These are phyloP conservation scores for Petrosia ficiformis DNA, from an alignment of 37 sponge, comb jelly and placozoan species.

Conservation along the genomic window DNA sequence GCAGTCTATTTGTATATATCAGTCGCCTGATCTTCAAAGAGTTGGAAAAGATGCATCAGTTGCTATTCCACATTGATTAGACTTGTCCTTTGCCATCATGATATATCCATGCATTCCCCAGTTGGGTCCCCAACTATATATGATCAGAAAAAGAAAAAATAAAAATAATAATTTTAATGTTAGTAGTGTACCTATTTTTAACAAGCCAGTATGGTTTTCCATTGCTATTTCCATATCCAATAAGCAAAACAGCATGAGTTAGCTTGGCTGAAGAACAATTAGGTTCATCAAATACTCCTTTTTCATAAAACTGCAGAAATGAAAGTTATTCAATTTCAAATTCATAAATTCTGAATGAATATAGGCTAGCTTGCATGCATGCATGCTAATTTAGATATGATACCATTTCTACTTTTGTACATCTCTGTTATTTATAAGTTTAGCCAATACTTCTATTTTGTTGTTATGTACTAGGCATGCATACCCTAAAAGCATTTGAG, in stretches of 20 bases:
- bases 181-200: conserved; percentile 58
- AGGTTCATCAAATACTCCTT: conserved; percentile 44
- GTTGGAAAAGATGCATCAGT: conserved; percentile 43
- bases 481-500: conserved; percentile 66
- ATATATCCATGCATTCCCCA: conserved; percentile 48
- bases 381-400: too few relatives aligned
- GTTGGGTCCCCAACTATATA: conserved; percentile 32
- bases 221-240: conserved; percentile 40
- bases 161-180: not conserved
- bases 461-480: too few relatives aligned
- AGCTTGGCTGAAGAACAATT: conserved; percentile 39
- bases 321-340: not conserved
- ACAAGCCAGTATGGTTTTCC: conserved; percentile 57
- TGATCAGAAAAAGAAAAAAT: not conserved
- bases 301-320: conserved; percentile 47
- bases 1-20: not conserved
- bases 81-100: conserved; percentile 34
- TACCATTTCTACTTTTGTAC: too few relatives aligned
- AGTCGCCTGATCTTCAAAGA: conserved; percentile 7
- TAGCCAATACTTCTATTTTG: too few relatives aligned
- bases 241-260: conserved; percentile 33
- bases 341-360: too few relatives aligned
- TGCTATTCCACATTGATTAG: conserved; percentile 52
- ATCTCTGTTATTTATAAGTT: too few relatives aligned
- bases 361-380: too few relatives aligned